Evolutionary conservation across 2,888 invertebrate genomes (phyloP), one percentile per base, ranked within the genome.

Genomic region (Polietes domitor): DNA sequence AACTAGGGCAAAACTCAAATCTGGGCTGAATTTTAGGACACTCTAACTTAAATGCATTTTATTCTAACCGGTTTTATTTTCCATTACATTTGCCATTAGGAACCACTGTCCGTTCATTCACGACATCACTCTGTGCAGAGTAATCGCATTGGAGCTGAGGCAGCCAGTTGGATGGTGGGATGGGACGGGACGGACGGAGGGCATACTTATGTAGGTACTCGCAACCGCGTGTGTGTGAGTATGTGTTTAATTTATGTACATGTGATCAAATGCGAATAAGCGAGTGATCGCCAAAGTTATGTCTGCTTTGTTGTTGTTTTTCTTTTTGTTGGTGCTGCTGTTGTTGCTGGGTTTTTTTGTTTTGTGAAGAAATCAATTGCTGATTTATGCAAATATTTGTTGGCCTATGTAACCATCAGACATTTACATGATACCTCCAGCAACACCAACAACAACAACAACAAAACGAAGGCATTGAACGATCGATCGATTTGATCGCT

Each of bases 331-430:
- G n/a, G 68, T 75, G 37, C 37, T 7, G 37, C 37, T 58, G 58
- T 77, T 47, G 28, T 53, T 53, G 7, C 26, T 70, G 15, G 50
- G 26, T 10, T 9, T 32, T 72, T 53, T 71, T 15, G 41, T n/a
- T 73, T 37, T 72, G 50, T 58, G 53, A 83, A 68, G 65, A 80
- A 84, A 73, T 81, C 80, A 84, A 78, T 78, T 81, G 84, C 84
- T 84, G 84, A 84, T 84, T 81, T 84, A 84, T 84, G 84, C 81
- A 81, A 84, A 84, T 81, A 78, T 53, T 61, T 78, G 50, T 75
- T 84, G 84, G 81, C 84, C 84, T 84, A 78, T 84, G 84, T 75
- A 84, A 70, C 81, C 84, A 76, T 79, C 81, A 81, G 78, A 76
- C 78, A 84, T 81, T 84, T 84, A 83, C 83, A 83, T 80, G 83